Percentiles rank a stretch among this genome's conserved stretches.
phyloP scores from a whole-genome alignment of 2,888 invertebrate genomes.

The Lissonota sp. region DNA sequence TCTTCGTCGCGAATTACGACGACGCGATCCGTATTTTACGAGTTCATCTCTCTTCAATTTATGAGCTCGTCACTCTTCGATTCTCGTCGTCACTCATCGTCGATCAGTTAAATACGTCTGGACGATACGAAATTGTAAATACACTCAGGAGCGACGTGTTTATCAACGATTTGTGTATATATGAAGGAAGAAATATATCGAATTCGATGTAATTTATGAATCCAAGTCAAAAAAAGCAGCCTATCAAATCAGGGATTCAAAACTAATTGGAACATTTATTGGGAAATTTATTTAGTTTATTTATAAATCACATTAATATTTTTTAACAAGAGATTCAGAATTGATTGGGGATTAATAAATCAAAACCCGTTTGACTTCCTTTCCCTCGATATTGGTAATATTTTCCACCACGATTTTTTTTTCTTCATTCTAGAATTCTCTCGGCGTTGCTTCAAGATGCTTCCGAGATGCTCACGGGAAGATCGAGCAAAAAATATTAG shows the following conservation, averaged over 20 bases:
- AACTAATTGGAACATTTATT: too few relatives aligned
- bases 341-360: too few relatives aligned
- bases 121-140: background rate
- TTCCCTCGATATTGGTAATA: too few relatives aligned
- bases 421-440: too few relatives aligned
- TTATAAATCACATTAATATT: too few relatives aligned
- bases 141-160: background rate
- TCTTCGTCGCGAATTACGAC: background rate
- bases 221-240: too few relatives aligned
- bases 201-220: background rate
- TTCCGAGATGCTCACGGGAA: slow-evolving; percentile 7
- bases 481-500: background rate
- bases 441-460: background rate
- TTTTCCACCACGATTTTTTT: too few relatives aligned
- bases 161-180: background rate
- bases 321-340: too few relatives aligned
- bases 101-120: background rate
- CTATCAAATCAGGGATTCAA: too few relatives aligned
- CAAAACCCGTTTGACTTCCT: too few relatives aligned
- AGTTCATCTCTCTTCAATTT: slow-evolving; percentile 8
- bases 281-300: too few relatives aligned
- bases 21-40: slow-evolving; percentile 40
- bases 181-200: background rate
- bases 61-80: background rate
- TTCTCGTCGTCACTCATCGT: background rate